Base-by-base conservation (phyloP, 2,888 invertebrate genomes). In the Lasiommata megera region DNA sequence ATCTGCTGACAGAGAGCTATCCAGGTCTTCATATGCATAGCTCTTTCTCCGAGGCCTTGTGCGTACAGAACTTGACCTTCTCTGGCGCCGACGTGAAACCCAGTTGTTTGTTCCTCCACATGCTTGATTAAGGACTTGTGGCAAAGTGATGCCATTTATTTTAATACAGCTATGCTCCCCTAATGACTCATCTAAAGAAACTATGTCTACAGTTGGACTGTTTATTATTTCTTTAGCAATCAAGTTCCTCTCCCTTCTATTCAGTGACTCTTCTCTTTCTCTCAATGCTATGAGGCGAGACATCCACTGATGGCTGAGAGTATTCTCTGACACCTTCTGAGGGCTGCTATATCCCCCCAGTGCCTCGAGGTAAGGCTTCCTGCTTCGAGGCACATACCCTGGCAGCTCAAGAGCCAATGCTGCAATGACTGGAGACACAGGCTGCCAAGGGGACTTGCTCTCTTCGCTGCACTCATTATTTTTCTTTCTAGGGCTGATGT, bases 1-100 rank as follows among this genome's bases (percentile, higher is more conserved):
- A 61, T 92, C 93, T 0, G 93, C 93, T 0, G 93, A 93, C 43
- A 93, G 74, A 0, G 93, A 93, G 63, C 93, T 92, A 70, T 93
- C 92, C 28, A 93, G 75, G 64, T 93, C 93, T 54, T 92, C 92
- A 60, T 92, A 93, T 0, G 76, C 82, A 28, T 72, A 83, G 63
- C 79, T 86, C 72, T 82, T 79, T 56, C 88, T 76, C 53, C 82
- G 80, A 1, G 69, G 67, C 12, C 78, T 74, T 3, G 74, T 50
- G 18, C 82, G 79, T 54, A 77, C 67, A 0, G 86, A 84, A 52
- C 76, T 70, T 0, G 76, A 64, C 31, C 80, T 77, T 1, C 81
- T 78, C 12, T 71, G 82, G 1, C 77, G 79, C 7, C 84, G 80
- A 6, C 82, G 79, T 53, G 80, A 70, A 37, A 68, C 62, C 70